Evolutionary conservation across 2,888 invertebrate species (phyloP).

Genomic region (Phengaris arion): DNA sequence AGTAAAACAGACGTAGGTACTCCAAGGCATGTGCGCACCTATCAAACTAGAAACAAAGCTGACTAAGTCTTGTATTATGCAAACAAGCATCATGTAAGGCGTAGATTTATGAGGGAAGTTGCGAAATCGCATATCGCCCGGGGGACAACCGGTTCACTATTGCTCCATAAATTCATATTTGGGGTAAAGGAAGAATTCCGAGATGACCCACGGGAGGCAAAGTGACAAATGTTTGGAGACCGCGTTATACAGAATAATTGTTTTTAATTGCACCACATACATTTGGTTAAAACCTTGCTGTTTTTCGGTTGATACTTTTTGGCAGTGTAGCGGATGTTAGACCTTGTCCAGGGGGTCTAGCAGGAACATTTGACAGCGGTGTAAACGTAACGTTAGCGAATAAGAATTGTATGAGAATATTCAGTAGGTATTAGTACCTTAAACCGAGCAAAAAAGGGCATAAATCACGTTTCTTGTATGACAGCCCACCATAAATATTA

Average conservation of each 20-base stretch:
- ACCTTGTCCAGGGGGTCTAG: no score
- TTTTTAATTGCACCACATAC: slow-evolving; percentile 20
- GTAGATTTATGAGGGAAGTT: slow-evolving; percentile 77
- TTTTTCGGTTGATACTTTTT: not conserved
- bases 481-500: no score
- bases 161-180: slow-evolving; percentile 73
- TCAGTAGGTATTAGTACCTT: no score
- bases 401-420: no score
- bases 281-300: not conserved
- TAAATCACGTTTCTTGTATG: no score
- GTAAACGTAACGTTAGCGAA: no score
- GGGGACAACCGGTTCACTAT: slow-evolving; percentile 57
- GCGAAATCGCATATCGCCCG: slow-evolving; percentile 64
- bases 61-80: slow-evolving; percentile 77
- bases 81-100: slow-evolving; percentile 78
- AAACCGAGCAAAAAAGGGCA: no score
- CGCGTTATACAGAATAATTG: slow-evolving; percentile 31
- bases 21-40: slow-evolving; percentile 53
- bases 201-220: slow-evolving; percentile 42
- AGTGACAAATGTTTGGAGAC: slow-evolving; percentile 49
- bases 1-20: slow-evolving; percentile 41
- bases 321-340: not conserved
- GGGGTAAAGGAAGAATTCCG: slow-evolving; percentile 51
- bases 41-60: slow-evolving; percentile 73
- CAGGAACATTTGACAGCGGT: no score